Percentiles rank a stretch among this genome's conserved stretches.
These are phyloP conservation scores for Adrianichthys oophorus DNA, from an alignment of 2,797 vertebrate genomes.

Conservation along the genomic window DNA sequence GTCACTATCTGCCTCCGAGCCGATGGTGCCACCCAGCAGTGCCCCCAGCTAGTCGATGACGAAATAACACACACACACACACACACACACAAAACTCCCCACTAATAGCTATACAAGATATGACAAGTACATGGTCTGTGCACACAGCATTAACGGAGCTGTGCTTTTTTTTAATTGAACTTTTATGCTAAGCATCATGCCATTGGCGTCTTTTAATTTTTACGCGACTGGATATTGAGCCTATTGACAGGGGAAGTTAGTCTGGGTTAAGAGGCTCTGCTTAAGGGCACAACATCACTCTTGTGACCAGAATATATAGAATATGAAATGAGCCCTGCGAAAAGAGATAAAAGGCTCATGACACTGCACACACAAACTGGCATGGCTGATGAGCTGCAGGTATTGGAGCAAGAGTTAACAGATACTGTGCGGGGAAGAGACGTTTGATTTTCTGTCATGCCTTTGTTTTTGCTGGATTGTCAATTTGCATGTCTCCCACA, in stretches of 20 bases:
- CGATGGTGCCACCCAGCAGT: conserved; percentile 51
- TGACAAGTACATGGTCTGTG: conserved; percentile 56
- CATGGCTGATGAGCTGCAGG: conserved; percentile 4
- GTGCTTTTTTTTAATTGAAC: conserved; percentile 45
- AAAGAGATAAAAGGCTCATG: conserved; percentile 64
- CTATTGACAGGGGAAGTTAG: conserved; percentile 73
- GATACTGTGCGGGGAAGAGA: conserved; percentile 14
- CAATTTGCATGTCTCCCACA: conserved; percentile 50
- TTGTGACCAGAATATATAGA: conserved; percentile 58
- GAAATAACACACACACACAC: conserved; percentile 29
- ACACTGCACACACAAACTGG: conserved; percentile 25
- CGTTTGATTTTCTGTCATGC: conserved; percentile 71
- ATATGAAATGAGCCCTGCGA: conserved; percentile 53
- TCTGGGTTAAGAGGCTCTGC: conserved; percentile 75
- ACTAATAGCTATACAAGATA: conserved; percentile 49
- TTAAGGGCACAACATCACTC: conserved; percentile 72
- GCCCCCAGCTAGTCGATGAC: conserved; percentile 55
- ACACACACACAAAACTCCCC: conserved; percentile 18
- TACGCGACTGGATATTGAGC: conserved; percentile 71
- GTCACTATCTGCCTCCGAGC: conserved; percentile 62
- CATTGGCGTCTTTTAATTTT: conserved; percentile 62
- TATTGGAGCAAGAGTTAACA: conserved; percentile 23
- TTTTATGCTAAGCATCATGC: conserved; percentile 67
- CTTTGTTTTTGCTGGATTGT: conserved; percentile 64
- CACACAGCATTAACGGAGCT: conserved; percentile 55